Conservation (phyloP, 2,113 vertebrate genomes). For the Melanocharis versteri region DNA sequence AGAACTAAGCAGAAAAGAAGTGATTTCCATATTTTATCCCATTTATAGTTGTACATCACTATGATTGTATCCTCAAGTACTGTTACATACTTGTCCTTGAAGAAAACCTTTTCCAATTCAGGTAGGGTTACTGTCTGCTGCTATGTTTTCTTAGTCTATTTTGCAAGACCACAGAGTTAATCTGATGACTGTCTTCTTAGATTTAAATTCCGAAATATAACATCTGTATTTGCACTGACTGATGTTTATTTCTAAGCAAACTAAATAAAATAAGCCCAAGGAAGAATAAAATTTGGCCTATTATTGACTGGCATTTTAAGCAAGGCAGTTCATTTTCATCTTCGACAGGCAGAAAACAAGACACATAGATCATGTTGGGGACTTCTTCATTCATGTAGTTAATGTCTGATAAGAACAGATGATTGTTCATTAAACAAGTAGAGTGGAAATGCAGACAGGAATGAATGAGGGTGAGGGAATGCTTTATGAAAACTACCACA, state of each 20-base stretch:
- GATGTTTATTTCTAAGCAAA: slow-evolving; percentile 30
- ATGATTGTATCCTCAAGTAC: not conserved
- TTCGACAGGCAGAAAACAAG: not conserved
- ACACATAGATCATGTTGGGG: not conserved
- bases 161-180: not conserved
- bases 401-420: not conserved
- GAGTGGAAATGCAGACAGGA: not conserved
- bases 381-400: not conserved
- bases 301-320: slow-evolving; percentile 54
- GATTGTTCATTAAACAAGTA: not conserved
- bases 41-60: not conserved
- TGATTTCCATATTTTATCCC: not conserved
- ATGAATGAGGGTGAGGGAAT: not conserved
- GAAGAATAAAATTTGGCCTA: slow-evolving; percentile 55
- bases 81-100: not conserved
- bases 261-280: slow-evolving; percentile 14
- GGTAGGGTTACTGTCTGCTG: not conserved
- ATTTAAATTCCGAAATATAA: slow-evolving; percentile 16
- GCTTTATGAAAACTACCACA: not conserved
- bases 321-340: slow-evolving; percentile 43
- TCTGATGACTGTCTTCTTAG: not conserved
- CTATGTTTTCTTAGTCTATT: not conserved
- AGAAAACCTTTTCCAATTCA: not conserved
- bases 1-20: not conserved
- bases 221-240: not conserved